phyloP scores from a whole-genome alignment of 2,797 vertebrate species.

The Pyrocephalus nanus region DNA sequence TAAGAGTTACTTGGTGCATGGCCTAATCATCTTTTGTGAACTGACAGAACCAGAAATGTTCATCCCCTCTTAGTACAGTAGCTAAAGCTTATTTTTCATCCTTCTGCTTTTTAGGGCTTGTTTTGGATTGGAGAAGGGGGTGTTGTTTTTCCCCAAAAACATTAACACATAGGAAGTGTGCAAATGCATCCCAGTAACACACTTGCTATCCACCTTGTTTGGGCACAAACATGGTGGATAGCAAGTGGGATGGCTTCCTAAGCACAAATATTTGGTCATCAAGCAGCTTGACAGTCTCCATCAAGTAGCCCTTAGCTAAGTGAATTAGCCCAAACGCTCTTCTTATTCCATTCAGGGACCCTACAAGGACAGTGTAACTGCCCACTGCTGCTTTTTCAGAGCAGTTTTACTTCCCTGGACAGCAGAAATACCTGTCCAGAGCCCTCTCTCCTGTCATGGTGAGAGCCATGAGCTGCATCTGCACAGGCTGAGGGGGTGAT shows the following conservation, averaged over 20 bases:
- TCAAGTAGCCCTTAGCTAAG: background rate
- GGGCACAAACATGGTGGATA: background rate
- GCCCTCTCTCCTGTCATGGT: background rate
- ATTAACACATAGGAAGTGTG: background rate
- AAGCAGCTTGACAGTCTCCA: background rate
- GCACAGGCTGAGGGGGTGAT: background rate
- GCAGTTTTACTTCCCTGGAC: background rate
- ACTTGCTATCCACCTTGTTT: background rate
- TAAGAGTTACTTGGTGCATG: background rate
- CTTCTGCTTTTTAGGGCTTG: background rate
- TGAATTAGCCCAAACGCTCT: background rate
- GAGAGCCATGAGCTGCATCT: background rate
- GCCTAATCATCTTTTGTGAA: background rate
- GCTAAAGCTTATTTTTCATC: background rate
- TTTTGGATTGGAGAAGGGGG: background rate
- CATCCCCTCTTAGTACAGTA: background rate
- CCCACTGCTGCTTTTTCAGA: background rate
- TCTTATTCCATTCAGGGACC: background rate
- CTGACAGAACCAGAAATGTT: background rate
- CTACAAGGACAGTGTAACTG: background rate
- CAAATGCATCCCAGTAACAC: background rate
- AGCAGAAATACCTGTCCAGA: background rate
- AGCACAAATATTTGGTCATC: background rate
- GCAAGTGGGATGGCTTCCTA: background rate
- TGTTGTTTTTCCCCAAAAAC: fast-evolving